These are phyloP conservation scores for Caenorhabditis sulstoni DNA, from an alignment of 2,888 invertebrate species.

Conservation along the genomic window DNA sequence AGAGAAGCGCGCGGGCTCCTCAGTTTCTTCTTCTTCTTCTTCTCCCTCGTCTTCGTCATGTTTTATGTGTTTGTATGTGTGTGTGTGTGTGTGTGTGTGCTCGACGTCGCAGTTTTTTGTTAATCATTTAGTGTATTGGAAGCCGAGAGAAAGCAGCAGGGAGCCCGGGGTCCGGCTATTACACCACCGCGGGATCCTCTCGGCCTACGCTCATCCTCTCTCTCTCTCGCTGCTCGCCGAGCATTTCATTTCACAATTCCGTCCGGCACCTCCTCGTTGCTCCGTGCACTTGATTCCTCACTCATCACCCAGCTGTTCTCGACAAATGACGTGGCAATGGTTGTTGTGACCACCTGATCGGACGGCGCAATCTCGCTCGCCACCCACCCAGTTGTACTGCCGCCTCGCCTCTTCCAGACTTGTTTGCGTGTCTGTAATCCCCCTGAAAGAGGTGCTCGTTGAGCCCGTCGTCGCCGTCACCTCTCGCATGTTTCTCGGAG, in stretches of 20 bases:
- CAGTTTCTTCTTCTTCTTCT: constrained; percentile 24
- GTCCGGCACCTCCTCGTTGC: constrained; percentile 40
- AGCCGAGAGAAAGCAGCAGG: constrained; percentile 13
- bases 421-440: not conserved
- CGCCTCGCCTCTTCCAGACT: not conserved
- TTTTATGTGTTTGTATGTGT: constrained; percentile 51
- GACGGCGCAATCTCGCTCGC: too few species aligned
- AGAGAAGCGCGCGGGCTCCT: constrained; percentile 32
- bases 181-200: constrained; percentile 22
- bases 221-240: constrained; percentile 16
- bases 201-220: constrained; percentile 30
- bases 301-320: constrained; percentile 12
- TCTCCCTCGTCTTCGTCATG: constrained; percentile 39
- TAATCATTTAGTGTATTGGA: constrained; percentile 57
- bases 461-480: not conserved
- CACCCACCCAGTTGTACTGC: not conserved
- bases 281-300: not conserved
- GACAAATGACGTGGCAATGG: constrained; percentile 17
- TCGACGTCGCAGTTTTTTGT: constrained; percentile 36
- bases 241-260: constrained; percentile 25
- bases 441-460: not conserved
- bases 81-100: constrained; percentile 3
- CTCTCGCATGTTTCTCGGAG: not conserved
- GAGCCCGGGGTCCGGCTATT: constrained; percentile 20
- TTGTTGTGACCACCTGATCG: constrained; percentile 20